Conservation (phyloP, 2,888 invertebrate genomes). For the Stenichneumon culpator region DNA sequence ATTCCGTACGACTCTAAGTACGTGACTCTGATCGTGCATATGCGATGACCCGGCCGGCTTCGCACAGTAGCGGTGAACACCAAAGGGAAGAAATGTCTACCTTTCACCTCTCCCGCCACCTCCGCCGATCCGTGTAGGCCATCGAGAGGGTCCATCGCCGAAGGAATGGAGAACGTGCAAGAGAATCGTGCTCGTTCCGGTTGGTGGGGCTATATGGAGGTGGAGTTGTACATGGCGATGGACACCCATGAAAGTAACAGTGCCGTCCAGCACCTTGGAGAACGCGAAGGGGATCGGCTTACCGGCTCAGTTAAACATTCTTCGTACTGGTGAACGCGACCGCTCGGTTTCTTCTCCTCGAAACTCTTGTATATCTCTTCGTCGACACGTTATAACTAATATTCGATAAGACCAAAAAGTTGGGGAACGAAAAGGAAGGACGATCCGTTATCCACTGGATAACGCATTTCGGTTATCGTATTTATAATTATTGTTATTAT, state of each 20-base stretch:
- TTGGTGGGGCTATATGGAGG: conserved; percentile 74
- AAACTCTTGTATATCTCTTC: neutral
- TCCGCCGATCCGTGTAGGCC: conserved; percentile 44
- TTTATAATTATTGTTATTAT: conserved; percentile 7
- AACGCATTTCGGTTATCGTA: neutral
- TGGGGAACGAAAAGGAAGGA: neutral
- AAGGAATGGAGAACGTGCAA: conserved; percentile 55
- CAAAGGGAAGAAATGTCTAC: conserved; percentile 79
- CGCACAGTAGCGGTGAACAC: conserved; percentile 26
- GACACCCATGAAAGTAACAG: conserved; percentile 84
- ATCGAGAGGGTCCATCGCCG: conserved; percentile 45
- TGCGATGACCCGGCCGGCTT: conserved; percentile 57
- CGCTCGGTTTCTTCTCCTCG: conserved; percentile 2
- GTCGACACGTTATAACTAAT: neutral
- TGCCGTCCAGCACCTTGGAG: conserved; percentile 74
- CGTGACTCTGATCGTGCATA: conserved; percentile 36
- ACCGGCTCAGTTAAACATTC: conserved; percentile 43
- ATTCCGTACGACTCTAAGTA: conserved; percentile 28
- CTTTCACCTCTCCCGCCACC: conserved; percentile 77
- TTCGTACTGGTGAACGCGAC: conserved; percentile 33
- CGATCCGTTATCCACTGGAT: neutral
- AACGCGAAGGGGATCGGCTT: conserved; percentile 65
- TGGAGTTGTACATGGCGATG: conserved; percentile 75
- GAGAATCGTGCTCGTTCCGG: conserved; percentile 65
- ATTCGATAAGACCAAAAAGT: neutral